Percentiles rank a stretch among this genome's conserved stretches.
These are phyloP conservation scores for Clistopyga incitator DNA, from an alignment of 2,888 invertebrate species.

Conservation along the genomic window DNA sequence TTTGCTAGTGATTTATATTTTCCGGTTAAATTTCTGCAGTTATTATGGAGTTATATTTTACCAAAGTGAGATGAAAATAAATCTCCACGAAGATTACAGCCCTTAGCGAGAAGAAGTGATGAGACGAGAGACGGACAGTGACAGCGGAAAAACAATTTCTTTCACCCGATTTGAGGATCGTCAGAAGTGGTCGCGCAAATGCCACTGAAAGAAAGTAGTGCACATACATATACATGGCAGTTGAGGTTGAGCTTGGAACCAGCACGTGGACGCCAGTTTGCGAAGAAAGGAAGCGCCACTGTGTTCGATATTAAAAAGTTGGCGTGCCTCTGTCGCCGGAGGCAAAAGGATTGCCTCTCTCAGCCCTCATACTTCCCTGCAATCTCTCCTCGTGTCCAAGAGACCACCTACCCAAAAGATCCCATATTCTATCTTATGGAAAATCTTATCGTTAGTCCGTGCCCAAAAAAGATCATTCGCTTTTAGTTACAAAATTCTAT, in stretches of 20 bases:
- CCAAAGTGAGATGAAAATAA: neutral
- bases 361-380: neutral
- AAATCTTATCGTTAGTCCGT: neutral
- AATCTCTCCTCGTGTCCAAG: neutral
- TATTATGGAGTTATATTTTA: neutral
- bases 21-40: neutral
- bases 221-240: constrained; percentile 4
- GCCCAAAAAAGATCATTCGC: neutral
- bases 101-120: constrained; percentile 5
- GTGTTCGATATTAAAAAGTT: constrained; percentile 50
- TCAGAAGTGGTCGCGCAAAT: constrained; percentile 23
- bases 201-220: constrained; percentile 24
- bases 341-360: constrained; percentile 26
- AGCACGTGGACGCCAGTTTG: constrained; percentile 22
- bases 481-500: neutral
- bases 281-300: constrained; percentile 39
- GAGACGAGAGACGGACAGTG: constrained; percentile 10
- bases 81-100: neutral
- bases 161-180: constrained; percentile 41
- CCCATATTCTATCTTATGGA: constrained; percentile 23
- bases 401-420: neutral
- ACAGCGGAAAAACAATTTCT: constrained; percentile 37
- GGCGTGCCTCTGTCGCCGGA: constrained; percentile 33
- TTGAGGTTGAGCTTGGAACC: constrained; percentile 10
- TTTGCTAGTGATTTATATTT: neutral